Percentiles rank a stretch among this genome's conserved stretches.
These are phyloP conservation scores for Rhagologus leucostigma DNA, from an alignment of 2,113 vertebrate species.

Conservation along the genomic window DNA sequence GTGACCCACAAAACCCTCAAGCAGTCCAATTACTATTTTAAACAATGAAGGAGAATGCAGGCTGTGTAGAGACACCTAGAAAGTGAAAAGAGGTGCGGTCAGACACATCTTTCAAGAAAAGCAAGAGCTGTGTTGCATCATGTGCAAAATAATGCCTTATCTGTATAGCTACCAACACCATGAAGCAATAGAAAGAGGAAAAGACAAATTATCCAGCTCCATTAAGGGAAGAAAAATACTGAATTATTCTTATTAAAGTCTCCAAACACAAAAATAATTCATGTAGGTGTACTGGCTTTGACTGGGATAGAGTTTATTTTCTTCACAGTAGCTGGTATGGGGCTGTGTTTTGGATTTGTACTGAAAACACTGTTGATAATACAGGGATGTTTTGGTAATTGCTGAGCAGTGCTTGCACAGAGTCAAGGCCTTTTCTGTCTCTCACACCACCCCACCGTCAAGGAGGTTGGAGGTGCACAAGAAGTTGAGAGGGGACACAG, in stretches of 20 bases:
- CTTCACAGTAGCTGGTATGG: background rate
- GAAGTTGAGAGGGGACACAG: background rate
- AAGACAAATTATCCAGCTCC: background rate
- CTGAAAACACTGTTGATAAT: background rate
- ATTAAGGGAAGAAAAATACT: background rate
- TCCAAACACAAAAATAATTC: background rate
- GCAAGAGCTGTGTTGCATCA: background rate
- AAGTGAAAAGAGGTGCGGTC: background rate
- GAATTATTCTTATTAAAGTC: background rate
- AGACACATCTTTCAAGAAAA: conserved; percentile 15
- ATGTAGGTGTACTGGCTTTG: background rate
- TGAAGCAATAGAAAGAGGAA: background rate
- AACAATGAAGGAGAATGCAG: background rate
- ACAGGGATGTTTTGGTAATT: background rate
- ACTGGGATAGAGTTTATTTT: background rate
- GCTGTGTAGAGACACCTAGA: background rate
- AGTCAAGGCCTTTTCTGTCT: background rate
- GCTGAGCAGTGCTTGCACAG: background rate
- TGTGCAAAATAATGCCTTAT: background rate
- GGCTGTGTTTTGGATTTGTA: background rate
- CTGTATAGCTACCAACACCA: background rate
- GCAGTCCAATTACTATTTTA: background rate
- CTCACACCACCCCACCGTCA: background rate
- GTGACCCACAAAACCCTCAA: background rate
- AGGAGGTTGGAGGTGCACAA: background rate